A percentile compares a stretch with the other conserved stretches of the same genome.
Evolutionary conservation across 2,888 invertebrate genomes (phyloP).

Genomic region (Cerastis leucographa): DNA sequence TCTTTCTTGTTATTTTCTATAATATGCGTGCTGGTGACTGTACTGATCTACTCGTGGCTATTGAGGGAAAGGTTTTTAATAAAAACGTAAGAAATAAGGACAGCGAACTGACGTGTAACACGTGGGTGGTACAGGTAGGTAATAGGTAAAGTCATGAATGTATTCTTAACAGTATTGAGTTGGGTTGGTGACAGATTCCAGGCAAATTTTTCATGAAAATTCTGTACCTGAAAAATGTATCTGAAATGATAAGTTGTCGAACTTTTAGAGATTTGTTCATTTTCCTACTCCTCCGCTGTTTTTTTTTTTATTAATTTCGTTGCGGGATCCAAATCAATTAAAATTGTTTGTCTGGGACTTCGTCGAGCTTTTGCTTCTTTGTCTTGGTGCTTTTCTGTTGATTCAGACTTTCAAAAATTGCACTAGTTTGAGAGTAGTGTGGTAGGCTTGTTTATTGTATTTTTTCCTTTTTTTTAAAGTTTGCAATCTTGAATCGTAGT

Average conservation of each 20-base stretch:
- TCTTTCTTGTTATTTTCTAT: too few species aligned
- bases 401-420: too few species aligned
- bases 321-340: too few species aligned
- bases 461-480: not conserved
- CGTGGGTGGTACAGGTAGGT: conserved; percentile 23
- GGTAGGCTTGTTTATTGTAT: too few species aligned
- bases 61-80: conserved; percentile 31
- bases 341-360: too few species aligned
- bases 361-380: too few species aligned
- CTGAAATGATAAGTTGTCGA: not conserved
- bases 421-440: too few species aligned
- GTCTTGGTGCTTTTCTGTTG: too few species aligned
- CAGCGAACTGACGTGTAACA: not conserved
- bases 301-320: too few species aligned
- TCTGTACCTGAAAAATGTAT: not conserved
- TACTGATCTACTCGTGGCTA: conserved; percentile 2
- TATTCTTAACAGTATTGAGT: not conserved
- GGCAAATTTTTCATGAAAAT: conserved; percentile 6
- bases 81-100: not conserved
- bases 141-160: conserved; percentile 3
- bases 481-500: not conserved
- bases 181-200: not conserved
- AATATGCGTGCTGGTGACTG: not conserved
- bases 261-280: not conserved
- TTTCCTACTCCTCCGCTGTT: too few species aligned